phyloP scores from a whole-genome alignment of 2,113 vertebrate species.

The Cathartes aura region DNA sequence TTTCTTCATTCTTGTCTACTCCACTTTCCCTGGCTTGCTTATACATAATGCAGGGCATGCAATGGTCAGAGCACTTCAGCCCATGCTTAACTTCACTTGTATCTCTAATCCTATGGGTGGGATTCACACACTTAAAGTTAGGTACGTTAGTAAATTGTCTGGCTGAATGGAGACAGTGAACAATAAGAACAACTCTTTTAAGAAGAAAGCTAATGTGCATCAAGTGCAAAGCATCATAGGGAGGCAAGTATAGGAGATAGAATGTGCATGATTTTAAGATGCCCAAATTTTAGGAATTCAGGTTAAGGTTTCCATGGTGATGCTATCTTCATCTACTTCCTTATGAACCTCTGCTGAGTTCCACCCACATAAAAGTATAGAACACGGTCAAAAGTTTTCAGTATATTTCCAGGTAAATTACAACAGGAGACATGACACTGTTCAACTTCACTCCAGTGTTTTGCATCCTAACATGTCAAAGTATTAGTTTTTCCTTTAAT shows the following conservation, averaged over 20 bases:
- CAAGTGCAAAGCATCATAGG: background rate
- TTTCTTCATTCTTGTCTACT: background rate
- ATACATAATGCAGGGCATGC: background rate
- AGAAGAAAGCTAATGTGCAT: background rate
- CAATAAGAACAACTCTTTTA: background rate
- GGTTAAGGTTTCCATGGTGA: conserved; percentile 72
- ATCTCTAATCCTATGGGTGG: background rate
- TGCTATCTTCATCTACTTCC: conserved; percentile 54
- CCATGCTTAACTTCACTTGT: background rate
- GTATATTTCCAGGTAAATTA: conserved; percentile 2
- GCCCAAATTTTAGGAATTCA: conserved; percentile 30
- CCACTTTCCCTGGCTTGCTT: background rate
- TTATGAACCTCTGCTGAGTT: conserved; percentile 56
- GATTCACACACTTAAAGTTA: background rate
- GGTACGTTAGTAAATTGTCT: background rate
- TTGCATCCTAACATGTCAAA: background rate
- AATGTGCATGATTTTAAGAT: conserved; percentile 24
- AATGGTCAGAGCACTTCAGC: background rate
- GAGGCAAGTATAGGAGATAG: background rate
- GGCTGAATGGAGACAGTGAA: background rate
- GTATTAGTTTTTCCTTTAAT: background rate
- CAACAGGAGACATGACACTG: background rate
- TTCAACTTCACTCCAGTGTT: background rate
- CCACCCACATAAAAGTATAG: conserved; percentile 28
- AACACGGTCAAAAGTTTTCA: conserved; percentile 42